Evolutionary conservation across 2,797 vertebrate genomes (phyloP).

Genomic region (Rhinoraja longicauda): DNA sequence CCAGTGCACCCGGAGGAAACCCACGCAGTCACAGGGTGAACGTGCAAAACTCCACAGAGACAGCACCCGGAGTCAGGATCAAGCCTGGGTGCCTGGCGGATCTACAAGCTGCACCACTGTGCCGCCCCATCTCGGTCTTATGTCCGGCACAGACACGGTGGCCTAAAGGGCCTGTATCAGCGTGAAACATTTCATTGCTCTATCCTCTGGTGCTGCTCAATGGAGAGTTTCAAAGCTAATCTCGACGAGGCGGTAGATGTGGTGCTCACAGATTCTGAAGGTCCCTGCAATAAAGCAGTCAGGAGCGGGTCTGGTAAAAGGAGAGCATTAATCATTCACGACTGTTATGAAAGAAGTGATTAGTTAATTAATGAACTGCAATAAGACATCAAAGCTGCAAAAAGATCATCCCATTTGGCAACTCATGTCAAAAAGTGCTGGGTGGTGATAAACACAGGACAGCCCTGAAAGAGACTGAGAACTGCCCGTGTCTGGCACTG

Average conservation of each 20-base stretch:
- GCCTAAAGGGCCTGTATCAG: too few species aligned
- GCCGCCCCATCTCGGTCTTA: too few species aligned
- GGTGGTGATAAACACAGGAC: background rate
- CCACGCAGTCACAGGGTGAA: too few species aligned
- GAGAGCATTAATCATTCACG: background rate
- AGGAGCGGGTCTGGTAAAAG: background rate
- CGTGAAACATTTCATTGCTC: too few species aligned
- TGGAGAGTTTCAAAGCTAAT: background rate
- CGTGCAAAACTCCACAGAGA: too few species aligned
- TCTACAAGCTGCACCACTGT: too few species aligned
- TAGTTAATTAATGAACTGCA: conserved; percentile 21
- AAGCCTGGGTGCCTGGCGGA: too few species aligned
- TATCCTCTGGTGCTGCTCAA: background rate
- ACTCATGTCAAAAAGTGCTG: background rate
- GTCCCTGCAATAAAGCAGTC: background rate
- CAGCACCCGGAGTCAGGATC: too few species aligned
- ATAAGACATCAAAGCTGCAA: background rate
- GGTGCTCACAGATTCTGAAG: background rate
- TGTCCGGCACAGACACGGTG: too few species aligned
- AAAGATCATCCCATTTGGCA: background rate
- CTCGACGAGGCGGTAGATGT: background rate
- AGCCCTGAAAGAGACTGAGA: background rate
- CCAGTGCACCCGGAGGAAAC: background rate
- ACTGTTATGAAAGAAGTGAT: conserved; percentile 1
- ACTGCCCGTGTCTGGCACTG: background rate